Evolutionary conservation across 2,888 invertebrate genomes (phyloP).

Genomic region (Mylabris sibirica): DNA sequence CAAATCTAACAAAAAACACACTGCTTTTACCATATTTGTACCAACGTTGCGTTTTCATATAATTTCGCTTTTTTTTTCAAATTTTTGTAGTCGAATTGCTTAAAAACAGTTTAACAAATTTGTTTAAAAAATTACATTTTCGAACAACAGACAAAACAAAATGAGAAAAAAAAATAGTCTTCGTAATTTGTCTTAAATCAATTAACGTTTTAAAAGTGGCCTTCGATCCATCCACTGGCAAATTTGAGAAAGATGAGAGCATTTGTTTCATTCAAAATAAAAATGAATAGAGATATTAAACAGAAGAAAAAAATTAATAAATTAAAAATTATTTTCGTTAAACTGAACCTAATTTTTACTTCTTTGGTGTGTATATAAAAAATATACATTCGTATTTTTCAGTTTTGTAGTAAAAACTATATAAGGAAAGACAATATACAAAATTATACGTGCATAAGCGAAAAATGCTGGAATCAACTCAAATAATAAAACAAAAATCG

Average conservation of each 20-base stretch:
- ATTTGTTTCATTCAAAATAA: constrained; percentile 24
- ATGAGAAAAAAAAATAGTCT: background rate
- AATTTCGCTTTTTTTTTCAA: constrained; percentile 1
- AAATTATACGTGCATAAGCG: constrained; percentile 54
- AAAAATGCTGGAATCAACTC: constrained; percentile 50
- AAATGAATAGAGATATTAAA: background rate
- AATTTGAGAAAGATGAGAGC: constrained; percentile 38
- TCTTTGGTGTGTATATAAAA: constrained; percentile 61
- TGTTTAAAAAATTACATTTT: constrained; percentile 26
- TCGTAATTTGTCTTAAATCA: constrained; percentile 16
- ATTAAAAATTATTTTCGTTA: constrained; percentile 44
- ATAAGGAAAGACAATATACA: constrained; percentile 56
- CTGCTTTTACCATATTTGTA: constrained; percentile 52
- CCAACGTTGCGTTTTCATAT: constrained; percentile 41
- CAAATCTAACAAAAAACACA: constrained; percentile 51
- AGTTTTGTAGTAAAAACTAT: constrained; percentile 61
- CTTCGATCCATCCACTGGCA: constrained; percentile 31
- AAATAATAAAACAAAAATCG: constrained; percentile 19
- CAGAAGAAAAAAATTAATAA: constrained; percentile 45
- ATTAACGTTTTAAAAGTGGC: constrained; percentile 30
- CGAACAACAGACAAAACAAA: background rate
- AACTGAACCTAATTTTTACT: constrained; percentile 52
- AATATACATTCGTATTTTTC: constrained; percentile 58
- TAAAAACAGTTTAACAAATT: constrained; percentile 31
- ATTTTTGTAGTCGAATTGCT: constrained; percentile 14